phyloP scores from a whole-genome alignment of 1,140 invertebrate species.

The Phocides pigmalion region DNA sequence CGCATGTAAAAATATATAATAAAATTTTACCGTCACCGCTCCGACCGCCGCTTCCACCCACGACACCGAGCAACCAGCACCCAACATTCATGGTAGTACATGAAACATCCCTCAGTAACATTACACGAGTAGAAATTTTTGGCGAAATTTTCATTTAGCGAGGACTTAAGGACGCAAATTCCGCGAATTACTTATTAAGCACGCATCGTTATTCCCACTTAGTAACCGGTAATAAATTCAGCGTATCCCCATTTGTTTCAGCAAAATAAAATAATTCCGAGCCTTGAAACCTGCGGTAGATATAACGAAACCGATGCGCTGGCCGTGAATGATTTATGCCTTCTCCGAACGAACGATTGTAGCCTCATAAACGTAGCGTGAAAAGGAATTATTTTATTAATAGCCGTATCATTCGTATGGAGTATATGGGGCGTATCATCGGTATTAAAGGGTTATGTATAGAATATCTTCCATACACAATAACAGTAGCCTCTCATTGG shows the following conservation, averaged over 20 bases:
- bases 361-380: conserved; percentile 15
- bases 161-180: conserved; percentile 9
- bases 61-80: no score
- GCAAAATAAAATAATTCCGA: conserved; percentile 34
- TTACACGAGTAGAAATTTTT: no score
- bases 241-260: conserved; percentile 29
- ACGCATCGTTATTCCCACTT: conserved; percentile 33
- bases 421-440: no score
- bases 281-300: conserved; percentile 30
- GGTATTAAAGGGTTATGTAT: no score
- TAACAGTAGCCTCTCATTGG: no score
- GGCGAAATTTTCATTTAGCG: no score
- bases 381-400: conserved; percentile 25
- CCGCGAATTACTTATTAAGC: conserved; percentile 30
- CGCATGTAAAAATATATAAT: no score
- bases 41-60: no score
- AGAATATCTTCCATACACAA: no score
- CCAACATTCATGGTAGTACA: no score
- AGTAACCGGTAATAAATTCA: conserved; percentile 30
- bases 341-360: conserved; percentile 11
- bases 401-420: not conserved
- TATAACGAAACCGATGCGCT: conserved; percentile 36
- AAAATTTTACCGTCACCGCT: no score
- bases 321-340: conserved; percentile 50
- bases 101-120: no score